These are phyloP conservation scores for Heliopora coerulea DNA, from an alignment of 92 coral and sea anemone genomes.

Conservation along the genomic window DNA sequence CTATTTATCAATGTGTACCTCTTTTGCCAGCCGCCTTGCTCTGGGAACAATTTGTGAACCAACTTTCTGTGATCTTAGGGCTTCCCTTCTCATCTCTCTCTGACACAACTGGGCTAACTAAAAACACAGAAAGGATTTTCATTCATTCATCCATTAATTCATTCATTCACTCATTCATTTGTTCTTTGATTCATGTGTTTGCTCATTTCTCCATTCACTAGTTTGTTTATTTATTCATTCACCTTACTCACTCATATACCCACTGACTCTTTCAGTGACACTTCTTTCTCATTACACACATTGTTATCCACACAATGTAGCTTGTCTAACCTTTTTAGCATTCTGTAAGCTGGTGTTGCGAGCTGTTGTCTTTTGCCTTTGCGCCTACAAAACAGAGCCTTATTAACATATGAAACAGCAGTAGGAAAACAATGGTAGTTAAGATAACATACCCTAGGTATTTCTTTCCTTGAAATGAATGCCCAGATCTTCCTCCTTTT, in stretches of 20 bases:
- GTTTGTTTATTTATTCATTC: too few relatives aligned
- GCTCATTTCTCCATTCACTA: too few relatives aligned
- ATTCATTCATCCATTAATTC: background rate
- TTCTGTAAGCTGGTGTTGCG: constrained; percentile 86
- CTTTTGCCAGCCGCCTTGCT: constrained; percentile 86
- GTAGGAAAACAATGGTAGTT: background rate
- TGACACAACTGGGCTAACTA: constrained; percentile 98
- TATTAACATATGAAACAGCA: background rate
- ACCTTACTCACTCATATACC: too few relatives aligned
- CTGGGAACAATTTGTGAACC: constrained; percentile 86
- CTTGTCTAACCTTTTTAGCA: constrained; percentile 80
- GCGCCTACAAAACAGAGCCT: constrained; percentile 60
- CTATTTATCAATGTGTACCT: too few relatives aligned
- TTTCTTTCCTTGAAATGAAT: constrained; percentile 81
- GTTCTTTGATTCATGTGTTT: too few relatives aligned
- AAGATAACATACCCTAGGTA: constrained; percentile 76
- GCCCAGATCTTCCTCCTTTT: constrained; percentile 90
- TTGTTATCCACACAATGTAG: too few relatives aligned
- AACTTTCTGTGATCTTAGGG: constrained; percentile 89
- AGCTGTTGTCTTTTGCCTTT: constrained; percentile 92
- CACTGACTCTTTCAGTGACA: too few relatives aligned
- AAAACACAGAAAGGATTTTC: background rate
- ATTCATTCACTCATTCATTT: too few relatives aligned
- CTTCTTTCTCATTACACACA: too few relatives aligned
- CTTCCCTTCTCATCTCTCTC: constrained; percentile 95